Base-by-base conservation (phyloP, 2,797 vertebrate species). In the Myotis daubentonii region DNA sequence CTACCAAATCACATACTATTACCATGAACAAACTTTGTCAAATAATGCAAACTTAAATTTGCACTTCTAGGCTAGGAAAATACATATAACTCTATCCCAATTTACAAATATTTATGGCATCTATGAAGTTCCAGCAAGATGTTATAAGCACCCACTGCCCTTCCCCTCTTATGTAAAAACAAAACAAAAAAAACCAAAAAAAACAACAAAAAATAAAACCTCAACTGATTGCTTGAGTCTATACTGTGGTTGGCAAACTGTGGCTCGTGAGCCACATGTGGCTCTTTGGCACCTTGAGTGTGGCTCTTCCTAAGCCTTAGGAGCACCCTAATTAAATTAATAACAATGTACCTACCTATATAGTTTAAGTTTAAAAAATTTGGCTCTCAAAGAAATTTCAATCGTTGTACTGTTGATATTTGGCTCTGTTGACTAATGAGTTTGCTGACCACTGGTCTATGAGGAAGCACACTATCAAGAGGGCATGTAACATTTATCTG, bases 31-130 rank as follows among this genome's bases (percentile, higher is more conserved):
- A 68, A 91, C 23, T 53, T 23, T 89, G 36, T 44, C 79, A 95
- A 84, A 93, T 81, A 89, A 93, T 81, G 41, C 28, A 49, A 94
- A 94, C 41, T 75, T 83, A 81, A 92, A 16, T 20, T 84, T 68
- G 4, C 0, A 74, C 13, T 87, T 89, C 51, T 76, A 76, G 51
- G 87, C 15, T 76, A 94, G 23, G 60, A 92, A 91, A 93, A 68
- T n/a, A 81, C 2, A 68, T 7, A 93, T 15, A 78, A 76, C 10
- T 84, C 7, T 76, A 91, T 60, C 33, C 12, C 13, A 79, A 89
- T 80, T 95, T 94, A 70, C 41, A 96, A 95, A 71, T 93, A 96
- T 74, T 92, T 86, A 89, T 53, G 53, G 2, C 36, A 86, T 57
- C 36, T 65, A 74, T 71, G 57, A 95, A 83, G 51, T 85, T 75